Base-by-base conservation (phyloP, 1,140 invertebrate genomes). In the Brachionus paranguensis region DNA sequence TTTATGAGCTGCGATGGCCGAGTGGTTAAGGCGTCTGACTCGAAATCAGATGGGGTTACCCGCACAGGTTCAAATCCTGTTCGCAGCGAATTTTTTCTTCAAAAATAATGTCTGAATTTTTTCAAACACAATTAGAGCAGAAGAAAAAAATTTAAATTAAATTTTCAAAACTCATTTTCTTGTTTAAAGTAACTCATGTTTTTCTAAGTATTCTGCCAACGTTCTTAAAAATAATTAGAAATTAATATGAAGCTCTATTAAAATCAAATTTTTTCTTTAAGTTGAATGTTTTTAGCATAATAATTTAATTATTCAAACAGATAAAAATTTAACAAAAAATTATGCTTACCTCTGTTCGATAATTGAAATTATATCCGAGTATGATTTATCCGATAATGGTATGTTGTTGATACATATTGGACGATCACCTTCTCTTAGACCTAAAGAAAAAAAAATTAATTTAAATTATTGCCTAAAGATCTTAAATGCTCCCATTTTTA, bases 21-120 rank as follows among this genome's bases (percentile, higher is more conserved):
- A 78, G 74, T 78, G 74, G 74, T 78, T 78, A 78, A 78, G 74
- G 74, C 74, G 74, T 53, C 74, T 53, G 74, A 78, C 74, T 78
- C 50, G 74, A 78, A 78, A 78, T 78, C 74, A 53, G 74, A 53
- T 78, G 74, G 74, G 74, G 45, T 78, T 78, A 53, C 74, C 74
- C 74, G 74, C 74, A 55, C 74, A 78, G 74, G 74, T 78, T 78
- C 74, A 78, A 78, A 78, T 78, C 74, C 74, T 78, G 74, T 55
- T 78, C 74, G 74, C 74, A 78, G 45, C 74, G 74, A 72, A 72
- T 41, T 72, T 72, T 72, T 72, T 68, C n/a, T 64, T 24, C n/a
- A 72, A 17, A 29, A 37, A 37, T 37, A 37, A 37, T 33, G 17
- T 50, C 7, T 65, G 12, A 65, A 11, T 24, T 11, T 27, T 65